Conservation (phyloP, 30 jellyfish, hydroid and myxozoan species). For the Haliclystus octoradiatus region DNA sequence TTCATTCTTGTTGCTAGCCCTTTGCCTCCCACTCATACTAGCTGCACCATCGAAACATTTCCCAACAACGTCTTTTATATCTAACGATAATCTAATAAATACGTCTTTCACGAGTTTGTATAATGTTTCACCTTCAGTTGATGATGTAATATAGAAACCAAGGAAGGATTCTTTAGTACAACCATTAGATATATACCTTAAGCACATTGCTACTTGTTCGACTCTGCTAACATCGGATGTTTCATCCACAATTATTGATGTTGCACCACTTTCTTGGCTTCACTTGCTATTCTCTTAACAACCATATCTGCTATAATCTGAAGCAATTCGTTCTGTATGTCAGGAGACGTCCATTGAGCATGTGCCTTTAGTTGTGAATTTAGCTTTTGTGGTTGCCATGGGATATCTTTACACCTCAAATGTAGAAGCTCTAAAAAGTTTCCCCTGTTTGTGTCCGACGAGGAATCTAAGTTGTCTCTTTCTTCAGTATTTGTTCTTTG, state of each 20-base stretch:
- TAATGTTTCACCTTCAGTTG: too few species aligned
- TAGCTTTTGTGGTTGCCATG: slow-evolving; percentile 7
- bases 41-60: slow-evolving; percentile 40
- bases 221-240: slow-evolving; percentile 26
- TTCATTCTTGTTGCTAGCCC: slow-evolving; percentile 23
- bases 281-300: slow-evolving; percentile 7
- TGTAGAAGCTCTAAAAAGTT: slow-evolving; percentile 16
- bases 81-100: slow-evolving; percentile 9
- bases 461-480: too few species aligned
- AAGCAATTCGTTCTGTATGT: slow-evolving; percentile 2
- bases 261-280: slow-evolving; percentile 10
- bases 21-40: too few species aligned
- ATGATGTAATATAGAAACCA: slow-evolving; percentile 20
- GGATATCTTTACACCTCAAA: slow-evolving; percentile 19
- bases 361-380: slow-evolving; percentile 8
- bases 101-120: slow-evolving; percentile 27
- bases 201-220: slow-evolving; percentile 16
- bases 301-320: slow-evolving; percentile 7
- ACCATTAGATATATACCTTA: slow-evolving; percentile 13
- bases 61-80: slow-evolving; percentile 21
- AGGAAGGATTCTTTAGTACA: slow-evolving; percentile 8
- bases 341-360: slow-evolving; percentile 20
- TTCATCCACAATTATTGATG: slow-evolving; percentile 26
- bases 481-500: slow-evolving; percentile 16
- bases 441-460: slow-evolving; percentile 8